phyloP scores from a whole-genome alignment of 2,888 invertebrate species.

The Homarus gammarus region DNA sequence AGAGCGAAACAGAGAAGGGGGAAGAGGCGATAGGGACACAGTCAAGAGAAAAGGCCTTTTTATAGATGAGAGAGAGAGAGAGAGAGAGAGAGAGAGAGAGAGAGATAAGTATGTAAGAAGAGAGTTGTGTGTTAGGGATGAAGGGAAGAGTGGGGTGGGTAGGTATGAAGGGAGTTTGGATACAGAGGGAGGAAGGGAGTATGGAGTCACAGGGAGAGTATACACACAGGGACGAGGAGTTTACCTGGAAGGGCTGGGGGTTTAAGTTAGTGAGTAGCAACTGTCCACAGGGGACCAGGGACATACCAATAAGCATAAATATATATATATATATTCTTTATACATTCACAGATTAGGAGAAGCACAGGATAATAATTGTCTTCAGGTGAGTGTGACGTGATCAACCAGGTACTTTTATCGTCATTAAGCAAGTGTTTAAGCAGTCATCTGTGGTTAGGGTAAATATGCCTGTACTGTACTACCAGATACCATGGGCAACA shows the following conservation, averaged over 20 bases:
- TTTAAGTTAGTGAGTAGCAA: background rate
- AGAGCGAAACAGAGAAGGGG: too few relatives aligned
- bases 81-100: background rate
- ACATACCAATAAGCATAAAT: background rate
- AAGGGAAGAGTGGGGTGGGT: background rate
- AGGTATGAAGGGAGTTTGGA: background rate
- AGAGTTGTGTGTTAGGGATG: background rate
- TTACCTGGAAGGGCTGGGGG: too few relatives aligned
- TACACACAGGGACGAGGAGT: background rate
- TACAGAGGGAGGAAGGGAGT: background rate
- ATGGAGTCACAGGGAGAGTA: slow-evolving; percentile 6
- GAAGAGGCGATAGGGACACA: too few relatives aligned
- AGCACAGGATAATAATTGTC: slow-evolving; percentile 23
- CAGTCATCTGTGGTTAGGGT: background rate
- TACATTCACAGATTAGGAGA: slow-evolving; percentile 20
- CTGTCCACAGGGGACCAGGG: background rate
- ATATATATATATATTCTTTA: background rate
- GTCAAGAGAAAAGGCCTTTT: too few relatives aligned
- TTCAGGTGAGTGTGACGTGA: slow-evolving; percentile 45
- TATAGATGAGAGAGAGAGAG: too few relatives aligned
- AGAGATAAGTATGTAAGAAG: too few relatives aligned
- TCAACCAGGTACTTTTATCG: slow-evolving; percentile 15
- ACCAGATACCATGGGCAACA: background rate
- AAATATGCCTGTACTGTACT: too few relatives aligned
- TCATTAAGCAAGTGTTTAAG: too few relatives aligned